Conservation (phyloP, 2,888 invertebrate genomes). For the Idaea dimidiata region DNA sequence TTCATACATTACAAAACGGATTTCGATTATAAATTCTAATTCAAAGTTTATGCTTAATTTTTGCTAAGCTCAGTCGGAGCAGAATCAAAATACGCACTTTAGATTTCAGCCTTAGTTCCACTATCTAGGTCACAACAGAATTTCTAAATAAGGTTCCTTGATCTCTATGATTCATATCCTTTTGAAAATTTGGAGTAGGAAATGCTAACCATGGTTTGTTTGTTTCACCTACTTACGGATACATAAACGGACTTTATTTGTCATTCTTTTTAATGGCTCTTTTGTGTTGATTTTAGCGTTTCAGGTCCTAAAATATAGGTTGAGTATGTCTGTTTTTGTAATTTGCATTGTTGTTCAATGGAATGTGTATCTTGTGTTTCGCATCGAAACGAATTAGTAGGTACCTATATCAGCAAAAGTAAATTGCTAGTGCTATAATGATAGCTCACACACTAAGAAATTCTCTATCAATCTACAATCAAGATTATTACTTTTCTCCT, state of each 20-base stretch:
- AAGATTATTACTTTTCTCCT: too few relatives aligned
- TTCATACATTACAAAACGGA: too few relatives aligned
- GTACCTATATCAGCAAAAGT: too few relatives aligned
- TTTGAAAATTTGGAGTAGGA: not conserved
- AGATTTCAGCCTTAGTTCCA: not conserved
- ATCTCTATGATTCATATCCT: not conserved
- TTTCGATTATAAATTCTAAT: too few relatives aligned
- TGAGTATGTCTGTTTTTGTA: not conserved
- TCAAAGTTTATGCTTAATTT: too few relatives aligned
- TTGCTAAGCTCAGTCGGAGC: too few relatives aligned
- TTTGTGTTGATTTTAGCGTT: not conserved
- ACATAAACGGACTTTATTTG: not conserved
- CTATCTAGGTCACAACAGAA: not conserved
- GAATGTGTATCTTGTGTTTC: too few relatives aligned
- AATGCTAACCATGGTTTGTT: not conserved
- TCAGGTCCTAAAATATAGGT: not conserved
- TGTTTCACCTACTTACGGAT: conserved; percentile 1
- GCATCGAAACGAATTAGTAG: too few relatives aligned
- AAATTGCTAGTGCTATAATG: too few relatives aligned
- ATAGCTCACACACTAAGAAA: too few relatives aligned
- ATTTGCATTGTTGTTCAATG: not conserved
- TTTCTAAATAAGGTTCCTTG: not conserved
- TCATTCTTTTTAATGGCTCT: not conserved
- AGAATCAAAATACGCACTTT: too few relatives aligned
- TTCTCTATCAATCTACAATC: too few relatives aligned